phyloP scores from a whole-genome alignment of 2,888 invertebrate genomes.

The Diadegma fenestrale region DNA sequence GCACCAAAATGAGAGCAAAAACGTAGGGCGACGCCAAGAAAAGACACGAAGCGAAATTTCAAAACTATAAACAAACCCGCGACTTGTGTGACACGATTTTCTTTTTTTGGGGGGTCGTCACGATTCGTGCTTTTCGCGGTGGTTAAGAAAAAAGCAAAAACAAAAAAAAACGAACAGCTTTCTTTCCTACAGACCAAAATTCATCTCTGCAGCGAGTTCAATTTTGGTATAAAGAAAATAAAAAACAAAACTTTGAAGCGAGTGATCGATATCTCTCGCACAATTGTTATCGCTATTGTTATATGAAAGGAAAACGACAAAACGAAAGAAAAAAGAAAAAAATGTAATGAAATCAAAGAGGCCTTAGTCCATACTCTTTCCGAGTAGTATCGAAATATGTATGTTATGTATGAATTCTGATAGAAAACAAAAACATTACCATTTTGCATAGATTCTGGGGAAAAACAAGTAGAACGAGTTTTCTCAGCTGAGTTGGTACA shows the following conservation, averaged over 20 bases:
- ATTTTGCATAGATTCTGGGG: constrained; percentile 7
- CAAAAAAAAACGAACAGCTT: constrained; percentile 38
- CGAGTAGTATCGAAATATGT: constrained; percentile 59
- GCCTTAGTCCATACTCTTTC: constrained; percentile 71
- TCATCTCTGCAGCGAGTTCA: constrained; percentile 28
- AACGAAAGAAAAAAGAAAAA: constrained; percentile 28
- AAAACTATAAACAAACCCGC: not conserved
- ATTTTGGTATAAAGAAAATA: constrained; percentile 22
- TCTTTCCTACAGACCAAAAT: constrained; percentile 51
- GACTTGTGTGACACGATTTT: not conserved
- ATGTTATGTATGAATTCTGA: constrained; percentile 55
- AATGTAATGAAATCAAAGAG: constrained; percentile 66
- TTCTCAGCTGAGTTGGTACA: constrained; percentile 50
- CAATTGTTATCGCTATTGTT: constrained; percentile 66
- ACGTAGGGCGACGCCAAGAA: not conserved
- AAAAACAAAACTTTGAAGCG: constrained; percentile 29
- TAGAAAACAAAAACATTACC: constrained; percentile 1
- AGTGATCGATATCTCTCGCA: constrained; percentile 42
- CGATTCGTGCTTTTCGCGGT: constrained; percentile 5
- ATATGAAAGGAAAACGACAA: constrained; percentile 45
- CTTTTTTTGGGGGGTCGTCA: not conserved
- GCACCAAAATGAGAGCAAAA: constrained; percentile 56
- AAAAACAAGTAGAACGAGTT: constrained; percentile 20
- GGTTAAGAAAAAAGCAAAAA: constrained; percentile 9
- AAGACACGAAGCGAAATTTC: not conserved